These are phyloP conservation scores for Boleophthalmus pectinirostris DNA, from an alignment of 2,113 vertebrate genomes.

Conservation along the genomic window DNA sequence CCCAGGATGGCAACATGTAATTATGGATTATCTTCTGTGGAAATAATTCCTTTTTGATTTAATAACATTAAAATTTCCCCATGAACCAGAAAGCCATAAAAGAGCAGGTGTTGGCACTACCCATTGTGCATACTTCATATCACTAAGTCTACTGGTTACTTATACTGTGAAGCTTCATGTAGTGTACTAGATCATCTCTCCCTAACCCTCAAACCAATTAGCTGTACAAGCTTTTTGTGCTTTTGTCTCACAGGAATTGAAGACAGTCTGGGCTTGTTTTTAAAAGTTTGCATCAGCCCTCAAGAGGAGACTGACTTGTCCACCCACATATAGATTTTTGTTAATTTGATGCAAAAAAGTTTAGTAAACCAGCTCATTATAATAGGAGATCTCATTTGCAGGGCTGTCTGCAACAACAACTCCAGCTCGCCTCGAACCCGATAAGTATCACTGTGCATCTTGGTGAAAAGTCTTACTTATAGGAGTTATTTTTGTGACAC, in stretches of 20 bases:
- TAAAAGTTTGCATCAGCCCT: neutral
- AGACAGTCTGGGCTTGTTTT: neutral
- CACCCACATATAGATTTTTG: neutral
- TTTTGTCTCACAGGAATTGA: neutral
- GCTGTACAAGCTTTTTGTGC: neutral
- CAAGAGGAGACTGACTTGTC: neutral
- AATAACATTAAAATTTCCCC: neutral
- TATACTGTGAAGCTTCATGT: neutral
- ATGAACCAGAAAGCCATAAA: neutral
- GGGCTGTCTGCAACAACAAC: constrained; percentile 6
- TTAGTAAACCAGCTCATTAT: neutral
- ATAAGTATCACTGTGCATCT: constrained; percentile 69
- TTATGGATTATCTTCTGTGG: neutral
- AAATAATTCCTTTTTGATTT: neutral
- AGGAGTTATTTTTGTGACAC: constrained; percentile 79
- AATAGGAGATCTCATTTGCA: constrained; percentile 1
- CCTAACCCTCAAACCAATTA: neutral
- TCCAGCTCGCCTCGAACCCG: constrained; percentile 47
- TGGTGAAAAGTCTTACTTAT: constrained; percentile 78
- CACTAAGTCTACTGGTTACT: neutral
- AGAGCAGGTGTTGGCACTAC: neutral
- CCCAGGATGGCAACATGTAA: neutral
- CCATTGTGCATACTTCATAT: neutral
- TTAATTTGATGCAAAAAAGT: neutral
- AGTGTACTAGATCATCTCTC: neutral